Percentiles rank a stretch among this genome's conserved stretches.
Conservation (phyloP, 1,140 invertebrate genomes). For the Leguminivora glycinivorella region DNA sequence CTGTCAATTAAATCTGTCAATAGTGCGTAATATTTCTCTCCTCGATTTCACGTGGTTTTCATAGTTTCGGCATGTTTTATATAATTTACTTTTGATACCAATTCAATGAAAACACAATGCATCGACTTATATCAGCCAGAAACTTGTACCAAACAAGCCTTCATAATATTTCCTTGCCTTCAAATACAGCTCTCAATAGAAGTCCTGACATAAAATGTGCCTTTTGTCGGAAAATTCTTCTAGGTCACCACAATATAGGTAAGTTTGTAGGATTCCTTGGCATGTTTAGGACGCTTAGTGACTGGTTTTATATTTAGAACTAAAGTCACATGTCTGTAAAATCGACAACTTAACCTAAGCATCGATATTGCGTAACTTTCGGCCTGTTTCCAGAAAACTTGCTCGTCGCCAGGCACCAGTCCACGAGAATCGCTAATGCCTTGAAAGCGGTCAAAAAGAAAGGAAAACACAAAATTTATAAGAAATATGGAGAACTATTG, state of each 20-base stretch:
- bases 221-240: slow-evolving; percentile 64
- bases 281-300: not conserved
- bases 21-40: slow-evolving; percentile 26
- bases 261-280: slow-evolving; percentile 29
- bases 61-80: slow-evolving; percentile 50
- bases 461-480: slow-evolving; percentile 62
- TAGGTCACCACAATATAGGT: slow-evolving; percentile 58
- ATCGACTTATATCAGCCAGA: slow-evolving; percentile 62
- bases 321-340: not conserved
- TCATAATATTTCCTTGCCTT: slow-evolving; percentile 48
- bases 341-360: slow-evolving; percentile 55
- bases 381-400: slow-evolving; percentile 58
- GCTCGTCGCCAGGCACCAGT: slow-evolving; percentile 60
- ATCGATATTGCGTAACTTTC: slow-evolving; percentile 66
- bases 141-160: slow-evolving; percentile 64
- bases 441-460: slow-evolving; percentile 63
- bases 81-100: slow-evolving; percentile 38
- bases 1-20: slow-evolving; percentile 33
- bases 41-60: slow-evolving; percentile 69
- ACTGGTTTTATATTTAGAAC: slow-evolving; percentile 20
- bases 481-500: slow-evolving; percentile 73
- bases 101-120: slow-evolving; percentile 54
- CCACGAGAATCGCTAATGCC: slow-evolving; percentile 65
- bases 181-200: slow-evolving; percentile 48
- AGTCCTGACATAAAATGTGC: slow-evolving; percentile 65